phyloP scores from a whole-genome alignment of 2,888 invertebrate genomes.

The Alloscopus bannaensis region DNA sequence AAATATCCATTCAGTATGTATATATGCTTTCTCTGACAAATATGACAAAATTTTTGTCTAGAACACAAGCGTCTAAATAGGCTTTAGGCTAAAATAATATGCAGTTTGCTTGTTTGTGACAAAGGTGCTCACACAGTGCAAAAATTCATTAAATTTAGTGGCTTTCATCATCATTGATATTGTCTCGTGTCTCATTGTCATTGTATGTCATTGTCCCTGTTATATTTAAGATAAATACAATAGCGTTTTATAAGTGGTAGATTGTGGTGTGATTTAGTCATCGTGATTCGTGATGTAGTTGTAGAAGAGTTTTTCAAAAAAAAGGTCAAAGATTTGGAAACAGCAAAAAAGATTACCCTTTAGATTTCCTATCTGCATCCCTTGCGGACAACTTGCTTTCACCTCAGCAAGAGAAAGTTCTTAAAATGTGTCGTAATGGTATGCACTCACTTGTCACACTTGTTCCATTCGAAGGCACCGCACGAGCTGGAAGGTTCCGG shows the following conservation, averaged over 20 bases:
- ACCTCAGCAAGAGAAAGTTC: neutral
- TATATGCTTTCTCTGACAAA: neutral
- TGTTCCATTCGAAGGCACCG: constrained; percentile 24
- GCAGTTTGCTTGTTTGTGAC: neutral
- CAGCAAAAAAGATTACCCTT: too few species aligned
- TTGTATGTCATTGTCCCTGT: neutral
- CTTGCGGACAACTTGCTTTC: neutral
- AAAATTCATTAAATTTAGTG: neutral
- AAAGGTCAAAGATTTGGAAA: too few species aligned
- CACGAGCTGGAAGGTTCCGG: constrained; percentile 36
- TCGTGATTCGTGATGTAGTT: too few species aligned
- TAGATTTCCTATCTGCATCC: too few species aligned
- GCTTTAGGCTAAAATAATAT: too few species aligned
- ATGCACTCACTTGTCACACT: neutral
- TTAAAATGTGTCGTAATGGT: neutral
- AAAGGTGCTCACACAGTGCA: neutral
- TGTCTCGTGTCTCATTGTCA: neutral
- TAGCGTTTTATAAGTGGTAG: too few species aligned
- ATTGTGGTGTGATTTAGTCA: too few species aligned
- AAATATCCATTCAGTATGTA: neutral
- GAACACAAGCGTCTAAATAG: too few species aligned
- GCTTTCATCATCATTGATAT: neutral
- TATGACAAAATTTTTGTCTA: neutral
- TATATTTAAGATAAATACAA: too few species aligned
- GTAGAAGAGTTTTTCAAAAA: too few species aligned